Base-by-base conservation (phyloP, 2,797 vertebrate species). In the Xenentodon cancila region DNA sequence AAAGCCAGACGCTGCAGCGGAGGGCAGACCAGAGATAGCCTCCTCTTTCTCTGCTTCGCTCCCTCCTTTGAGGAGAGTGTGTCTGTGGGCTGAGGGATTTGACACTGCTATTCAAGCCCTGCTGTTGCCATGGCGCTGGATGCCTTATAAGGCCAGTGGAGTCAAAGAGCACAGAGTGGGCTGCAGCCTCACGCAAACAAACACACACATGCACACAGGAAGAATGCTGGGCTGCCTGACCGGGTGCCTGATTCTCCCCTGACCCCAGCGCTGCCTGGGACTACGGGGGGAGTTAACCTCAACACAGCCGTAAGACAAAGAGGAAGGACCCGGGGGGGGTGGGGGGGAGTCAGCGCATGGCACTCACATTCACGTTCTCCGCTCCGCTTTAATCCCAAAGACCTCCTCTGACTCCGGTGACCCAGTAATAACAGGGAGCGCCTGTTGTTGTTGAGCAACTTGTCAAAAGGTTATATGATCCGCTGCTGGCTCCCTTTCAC, bases 141-240 rank as follows among this genome's bases (percentile, higher is more conserved):
- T 94, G 90, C 95, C 95, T 95, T 96, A 96, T 95, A 95, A 94
- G 95, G 95, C 89, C 92, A 92, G 91, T 73, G 84, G 94, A 95
- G 94, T 95, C 95, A 95, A 94, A 92, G 93, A 94, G 94, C 95
- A 92, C 86, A 55, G 93, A 93, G 91, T 90, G 91, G 89, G 92
- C 90, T 88, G 86, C 80, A 76, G 88, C 68, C 61, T 62, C 75
- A 53, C 81, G 70, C 71, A 77, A 70, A 70, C 67, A 66, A 71
- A 70, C 71, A 75, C 73, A 71, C 77, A 76, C 70, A 61, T 53
- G 89, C 73, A 67, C 60, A 66, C 51, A 59, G 78, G 90, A 92
- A 88, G 91, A 92, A 93, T 93, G 91, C 80, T 73, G 86, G 83
- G 73, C 80, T 76, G 79, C 69, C 72, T 86, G 83, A 84, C 84